Percentiles rank a stretch among this genome's conserved stretches.
Conservation (phyloP, 2,113 vertebrate species). For the Meriones unguiculatus region DNA sequence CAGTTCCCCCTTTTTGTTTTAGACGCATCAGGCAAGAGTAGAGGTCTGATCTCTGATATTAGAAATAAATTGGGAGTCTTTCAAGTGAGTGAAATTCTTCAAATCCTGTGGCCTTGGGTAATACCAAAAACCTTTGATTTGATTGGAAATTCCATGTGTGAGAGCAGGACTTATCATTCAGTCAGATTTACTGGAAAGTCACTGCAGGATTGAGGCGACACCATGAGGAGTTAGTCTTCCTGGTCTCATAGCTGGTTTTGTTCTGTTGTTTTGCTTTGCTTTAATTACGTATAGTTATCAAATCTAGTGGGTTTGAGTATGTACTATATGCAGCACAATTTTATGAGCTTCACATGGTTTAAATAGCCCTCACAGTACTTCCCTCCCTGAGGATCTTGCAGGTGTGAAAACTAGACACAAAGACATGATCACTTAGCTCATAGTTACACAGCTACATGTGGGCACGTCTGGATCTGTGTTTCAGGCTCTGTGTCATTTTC, state of each 20-base stretch:
- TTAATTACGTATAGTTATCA: neutral
- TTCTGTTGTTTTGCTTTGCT: conserved; percentile 14
- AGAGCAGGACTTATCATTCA: neutral
- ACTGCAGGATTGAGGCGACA: neutral
- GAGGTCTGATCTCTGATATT: too few species aligned
- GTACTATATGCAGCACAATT: neutral
- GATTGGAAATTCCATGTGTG: neutral
- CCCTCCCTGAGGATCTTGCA: neutral
- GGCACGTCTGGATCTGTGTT: neutral
- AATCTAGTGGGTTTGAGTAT: neutral
- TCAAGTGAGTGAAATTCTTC: neutral
- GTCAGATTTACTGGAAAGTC: neutral
- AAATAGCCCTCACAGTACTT: neutral
- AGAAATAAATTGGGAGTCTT: too few species aligned
- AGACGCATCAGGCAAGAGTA: too few species aligned
- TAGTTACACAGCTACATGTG: neutral
- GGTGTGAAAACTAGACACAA: neutral
- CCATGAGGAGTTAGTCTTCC: neutral
- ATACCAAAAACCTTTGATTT: neutral
- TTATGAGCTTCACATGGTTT: neutral
- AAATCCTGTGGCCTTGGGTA: neutral
- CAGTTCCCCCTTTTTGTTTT: too few species aligned
- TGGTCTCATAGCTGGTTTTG: neutral
- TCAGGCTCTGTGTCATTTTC: neutral
- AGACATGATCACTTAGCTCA: neutral